phyloP scores from a whole-genome alignment of 2,797 vertebrate genomes.

The Microctenopoma stevenorrisi region DNA sequence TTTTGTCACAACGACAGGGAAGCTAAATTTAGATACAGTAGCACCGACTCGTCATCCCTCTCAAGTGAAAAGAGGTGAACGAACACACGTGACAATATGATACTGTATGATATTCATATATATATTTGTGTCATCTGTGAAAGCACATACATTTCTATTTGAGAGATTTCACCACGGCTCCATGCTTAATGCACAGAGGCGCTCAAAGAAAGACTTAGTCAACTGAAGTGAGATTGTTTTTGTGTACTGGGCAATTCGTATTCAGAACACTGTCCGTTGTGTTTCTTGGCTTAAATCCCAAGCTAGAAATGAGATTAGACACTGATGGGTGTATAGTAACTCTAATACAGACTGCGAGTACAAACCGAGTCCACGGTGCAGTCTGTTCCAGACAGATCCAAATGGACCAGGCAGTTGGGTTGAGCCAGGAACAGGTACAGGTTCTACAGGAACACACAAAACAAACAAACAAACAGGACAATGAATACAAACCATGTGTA shows the following conservation, averaged over 20 bases:
- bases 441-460: conserved; percentile 78
- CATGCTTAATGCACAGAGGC: conserved; percentile 25
- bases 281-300: conserved; percentile 58
- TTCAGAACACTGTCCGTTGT: conserved; percentile 47
- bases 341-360: conserved; percentile 44
- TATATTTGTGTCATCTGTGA: conserved; percentile 54
- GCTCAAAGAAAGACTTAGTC: conserved; percentile 23
- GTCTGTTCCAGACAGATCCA: conserved; percentile 92
- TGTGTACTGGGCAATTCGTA: conserved; percentile 44
- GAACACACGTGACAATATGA: conserved; percentile 25
- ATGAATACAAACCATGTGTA: not conserved
- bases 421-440: conserved; percentile 92
- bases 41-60: conserved; percentile 26
- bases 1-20: conserved; percentile 47
- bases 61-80: conserved; percentile 47
- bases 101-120: conserved; percentile 16
- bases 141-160: conserved; percentile 29
- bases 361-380: conserved; percentile 89
- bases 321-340: conserved; percentile 25
- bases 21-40: conserved; percentile 57
- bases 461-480: not conserved
- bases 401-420: conserved; percentile 90
- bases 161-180: conserved; percentile 31
- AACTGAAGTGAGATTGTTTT: conserved; percentile 38
- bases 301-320: conserved; percentile 48